Evolutionary conservation across 2,888 invertebrate genomes (phyloP), one percentile per base, ranked within the genome.

Genomic region (Aphrophora alni): DNA sequence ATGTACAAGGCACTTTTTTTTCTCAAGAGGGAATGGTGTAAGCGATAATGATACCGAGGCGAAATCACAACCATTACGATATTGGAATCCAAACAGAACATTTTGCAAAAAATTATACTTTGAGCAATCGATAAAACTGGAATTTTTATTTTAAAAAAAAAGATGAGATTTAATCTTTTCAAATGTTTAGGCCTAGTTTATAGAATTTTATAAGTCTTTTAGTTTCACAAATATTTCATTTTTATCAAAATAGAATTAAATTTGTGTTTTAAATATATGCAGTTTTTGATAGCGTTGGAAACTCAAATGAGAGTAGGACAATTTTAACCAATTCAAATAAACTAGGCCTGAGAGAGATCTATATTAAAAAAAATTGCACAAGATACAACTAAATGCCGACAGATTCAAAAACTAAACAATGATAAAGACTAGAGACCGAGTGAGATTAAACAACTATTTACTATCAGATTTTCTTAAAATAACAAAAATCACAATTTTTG

Each of bases 11-110:
- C 59, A 59, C 59, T 59, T 59, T 3, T 5, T 44, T 21, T 59
- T 59, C 21, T 59, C 21, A n/a, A 59, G 59, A 59, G 59, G 59
- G 59, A 59, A 59, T 59, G 59, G 59, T 59, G 59, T 59, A 59
- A 59, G 59, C 59, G n/a, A 59, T 59, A 59, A 21, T 21, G n/a
- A 21, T n/a, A 59, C 21, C n/a, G 59, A 59, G 59, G 59, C 59
- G 59, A 59, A 59, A 59, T 59, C 59, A 59, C 59, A 59, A 59
- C 59, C 59, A 59, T 59, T 10, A 59, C 59, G 59, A 59, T 59
- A 59, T 59, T 59, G 59, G 59, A 59, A 59, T 59, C 59, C 21
- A 59, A 59, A 59, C 21, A 44, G 44, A 21, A 59, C 10, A 59
- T 59, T 59, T 59, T 59, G 59, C 5, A 21, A 21, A 59, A n/a